A percentile compares a stretch with the other conserved stretches of the same genome.
These are phyloP conservation scores for Heterotilapia buettikoferi DNA, from an alignment of 2,113 vertebrate genomes.

Conservation along the genomic window DNA sequence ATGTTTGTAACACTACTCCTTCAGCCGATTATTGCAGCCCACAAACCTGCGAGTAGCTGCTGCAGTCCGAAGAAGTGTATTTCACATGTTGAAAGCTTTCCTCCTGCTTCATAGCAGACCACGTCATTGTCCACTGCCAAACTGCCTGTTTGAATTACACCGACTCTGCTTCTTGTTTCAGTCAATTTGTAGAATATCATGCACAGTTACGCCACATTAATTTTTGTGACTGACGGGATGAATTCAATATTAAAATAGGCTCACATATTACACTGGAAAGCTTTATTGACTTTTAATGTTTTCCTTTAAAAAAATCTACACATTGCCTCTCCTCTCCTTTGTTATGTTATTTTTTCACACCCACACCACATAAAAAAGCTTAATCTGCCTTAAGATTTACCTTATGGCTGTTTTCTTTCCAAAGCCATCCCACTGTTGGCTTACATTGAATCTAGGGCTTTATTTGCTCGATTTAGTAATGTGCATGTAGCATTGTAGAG, in stretches of 20 bases:
- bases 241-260: not conserved
- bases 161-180: conserved; percentile 4
- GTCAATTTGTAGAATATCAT: conserved; percentile 17
- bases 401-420: conserved; percentile 55
- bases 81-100: not conserved
- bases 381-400: conserved; percentile 40
- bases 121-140: not conserved
- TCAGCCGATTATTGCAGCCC: not conserved
- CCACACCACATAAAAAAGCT: not conserved
- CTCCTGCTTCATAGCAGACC: not conserved
- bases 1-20: not conserved
- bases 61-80: not conserved
- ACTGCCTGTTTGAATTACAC: conserved; percentile 16
- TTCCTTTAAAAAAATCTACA: not conserved
- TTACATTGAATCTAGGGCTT: conserved; percentile 16
- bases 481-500: conserved; percentile 31
- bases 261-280: not conserved
- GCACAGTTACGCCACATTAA: not conserved
- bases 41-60: not conserved
- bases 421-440: conserved; percentile 49
- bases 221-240: conserved; percentile 18
- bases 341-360: not conserved
- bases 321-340: not conserved
- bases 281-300: conserved; percentile 1
- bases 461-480: conserved; percentile 47